These are phyloP conservation scores for Brachyhypopomus gauderio DNA, from an alignment of 2,113 vertebrate species.

Conservation along the genomic window DNA sequence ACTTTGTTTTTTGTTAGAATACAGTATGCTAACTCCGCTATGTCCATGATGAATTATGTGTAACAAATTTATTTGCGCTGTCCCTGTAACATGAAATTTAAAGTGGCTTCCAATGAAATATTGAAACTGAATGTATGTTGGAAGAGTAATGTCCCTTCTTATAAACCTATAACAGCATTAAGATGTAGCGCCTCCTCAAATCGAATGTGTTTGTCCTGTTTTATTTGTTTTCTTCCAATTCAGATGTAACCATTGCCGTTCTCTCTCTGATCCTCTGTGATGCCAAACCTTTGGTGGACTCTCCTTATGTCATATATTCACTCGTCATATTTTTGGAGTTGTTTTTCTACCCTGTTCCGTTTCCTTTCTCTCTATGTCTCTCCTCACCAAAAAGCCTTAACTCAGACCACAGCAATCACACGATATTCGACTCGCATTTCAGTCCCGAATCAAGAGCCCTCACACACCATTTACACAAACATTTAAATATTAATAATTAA, in stretches of 20 bases:
- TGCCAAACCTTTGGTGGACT: not conserved
- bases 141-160: not conserved
- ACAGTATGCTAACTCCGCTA: not conserved
- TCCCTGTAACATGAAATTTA: not conserved
- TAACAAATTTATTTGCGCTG: not conserved
- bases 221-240: not conserved
- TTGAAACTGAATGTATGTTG: not conserved
- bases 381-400: slow-evolving; percentile 19
- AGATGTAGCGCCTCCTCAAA: not conserved
- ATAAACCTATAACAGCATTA: not conserved
- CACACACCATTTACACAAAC: slow-evolving; percentile 2
- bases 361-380: not conserved
- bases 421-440: slow-evolving; percentile 1
- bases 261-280: not conserved
- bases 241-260: not conserved
- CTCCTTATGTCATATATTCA: not conserved
- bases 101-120: not conserved
- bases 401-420: slow-evolving; percentile 9
- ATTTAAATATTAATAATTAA: slow-evolving; percentile 50
- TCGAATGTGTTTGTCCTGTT: not conserved
- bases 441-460: slow-evolving; percentile 30
- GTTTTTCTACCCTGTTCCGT: slow-evolving; percentile 13
- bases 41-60: not conserved
- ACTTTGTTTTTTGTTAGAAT: not conserved
- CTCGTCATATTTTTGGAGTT: not conserved